These are phyloP conservation scores for Erethizon dorsatum DNA, from an alignment of 2,797 vertebrate species.

Conservation along the genomic window DNA sequence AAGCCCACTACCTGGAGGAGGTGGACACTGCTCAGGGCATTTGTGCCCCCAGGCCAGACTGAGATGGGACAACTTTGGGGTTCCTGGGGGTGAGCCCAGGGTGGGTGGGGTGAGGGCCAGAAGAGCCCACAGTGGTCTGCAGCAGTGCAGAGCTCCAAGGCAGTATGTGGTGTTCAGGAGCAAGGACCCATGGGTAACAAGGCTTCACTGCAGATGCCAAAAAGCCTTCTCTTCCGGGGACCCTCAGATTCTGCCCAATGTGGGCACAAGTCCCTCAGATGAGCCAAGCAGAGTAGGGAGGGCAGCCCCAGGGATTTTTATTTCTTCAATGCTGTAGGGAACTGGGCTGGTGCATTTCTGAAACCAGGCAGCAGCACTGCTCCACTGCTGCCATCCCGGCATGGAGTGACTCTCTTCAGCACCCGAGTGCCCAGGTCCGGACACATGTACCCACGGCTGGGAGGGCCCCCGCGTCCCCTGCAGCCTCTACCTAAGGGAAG, in stretches of 20 bases:
- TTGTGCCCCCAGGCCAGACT: not conserved
- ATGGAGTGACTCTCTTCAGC: accelerated
- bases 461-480: accelerated
- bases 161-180: accelerated
- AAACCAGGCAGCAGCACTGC: not conserved
- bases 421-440: not conserved
- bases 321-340: not conserved
- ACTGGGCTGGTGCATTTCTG: accelerated
- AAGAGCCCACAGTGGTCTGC: not conserved
- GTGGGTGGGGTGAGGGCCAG: not conserved
- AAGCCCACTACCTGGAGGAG: not conserved
- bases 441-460: accelerated
- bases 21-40: accelerated
- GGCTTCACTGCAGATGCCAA: not conserved
- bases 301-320: accelerated
- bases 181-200: accelerated
- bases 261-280: accelerated
- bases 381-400: not conserved
- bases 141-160: not conserved
- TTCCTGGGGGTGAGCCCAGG: not conserved
- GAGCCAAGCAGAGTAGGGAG: not conserved
- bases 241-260: not conserved
- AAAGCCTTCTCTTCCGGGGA: not conserved
- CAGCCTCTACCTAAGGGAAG: accelerated
- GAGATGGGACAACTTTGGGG: accelerated